Percentiles rank a stretch among this genome's conserved stretches.
These are phyloP conservation scores for Micronycteris hirsuta DNA, from an alignment of 2,113 vertebrate species.

Conservation along the genomic window DNA sequence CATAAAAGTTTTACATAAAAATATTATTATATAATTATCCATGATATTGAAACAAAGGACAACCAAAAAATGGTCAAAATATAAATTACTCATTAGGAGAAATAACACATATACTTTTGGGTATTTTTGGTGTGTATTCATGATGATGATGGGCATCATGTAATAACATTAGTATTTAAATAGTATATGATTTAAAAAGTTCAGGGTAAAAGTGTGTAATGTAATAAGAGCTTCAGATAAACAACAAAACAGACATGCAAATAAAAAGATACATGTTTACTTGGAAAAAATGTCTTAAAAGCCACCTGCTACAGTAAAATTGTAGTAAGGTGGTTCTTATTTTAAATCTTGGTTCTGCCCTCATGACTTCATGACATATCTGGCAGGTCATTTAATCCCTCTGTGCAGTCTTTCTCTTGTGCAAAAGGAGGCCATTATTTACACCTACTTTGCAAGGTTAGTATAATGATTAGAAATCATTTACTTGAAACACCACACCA, in stretches of 20 bases:
- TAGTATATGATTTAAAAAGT: background rate
- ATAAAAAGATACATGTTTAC: background rate
- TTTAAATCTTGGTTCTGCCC: background rate
- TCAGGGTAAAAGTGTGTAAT: background rate
- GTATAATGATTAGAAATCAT: background rate
- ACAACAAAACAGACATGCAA: background rate
- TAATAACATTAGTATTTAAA: background rate
- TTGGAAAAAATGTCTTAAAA: background rate
- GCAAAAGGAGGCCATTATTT: background rate
- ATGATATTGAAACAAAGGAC: background rate
- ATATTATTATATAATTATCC: background rate
- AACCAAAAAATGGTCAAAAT: background rate
- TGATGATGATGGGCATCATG: background rate
- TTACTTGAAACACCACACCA: background rate
- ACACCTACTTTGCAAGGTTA: background rate
- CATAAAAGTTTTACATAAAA: background rate
- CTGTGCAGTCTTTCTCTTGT: background rate
- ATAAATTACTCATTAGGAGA: background rate
- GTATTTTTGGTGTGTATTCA: background rate
- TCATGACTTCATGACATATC: background rate
- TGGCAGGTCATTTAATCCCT: background rate
- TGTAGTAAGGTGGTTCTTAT: background rate
- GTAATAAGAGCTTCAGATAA: background rate
- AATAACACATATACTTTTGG: background rate
- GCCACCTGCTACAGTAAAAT: background rate